Evolutionary conservation across 2,797 vertebrate genomes (phyloP).

Genomic region (Sebastes melanostomus): DNA sequence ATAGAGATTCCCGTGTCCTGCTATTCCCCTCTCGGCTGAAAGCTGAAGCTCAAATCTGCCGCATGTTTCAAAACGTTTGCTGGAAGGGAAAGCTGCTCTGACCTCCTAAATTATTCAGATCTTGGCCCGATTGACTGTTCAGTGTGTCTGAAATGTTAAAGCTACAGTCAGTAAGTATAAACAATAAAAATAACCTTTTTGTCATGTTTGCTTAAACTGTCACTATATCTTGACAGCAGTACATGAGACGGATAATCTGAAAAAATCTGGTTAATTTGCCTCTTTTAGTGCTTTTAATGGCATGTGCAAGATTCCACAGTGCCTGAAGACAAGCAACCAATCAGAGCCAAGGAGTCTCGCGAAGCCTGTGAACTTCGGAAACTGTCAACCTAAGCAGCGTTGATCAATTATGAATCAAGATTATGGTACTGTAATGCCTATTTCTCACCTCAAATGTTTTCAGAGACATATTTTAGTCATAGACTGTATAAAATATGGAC

Average conservation of each 20-base stretch:
- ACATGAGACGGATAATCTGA: background rate
- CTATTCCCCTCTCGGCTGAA: background rate
- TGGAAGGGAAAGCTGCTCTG: background rate
- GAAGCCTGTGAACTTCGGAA: too few species aligned
- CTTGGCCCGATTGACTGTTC: background rate
- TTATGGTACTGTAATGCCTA: background rate
- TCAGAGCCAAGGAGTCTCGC: background rate
- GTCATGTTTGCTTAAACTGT: background rate
- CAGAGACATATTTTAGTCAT: too few species aligned
- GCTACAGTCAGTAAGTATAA: background rate
- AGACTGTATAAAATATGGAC: too few species aligned
- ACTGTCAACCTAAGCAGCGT: too few species aligned
- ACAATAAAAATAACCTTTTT: background rate
- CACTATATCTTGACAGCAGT: background rate
- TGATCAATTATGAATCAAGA: background rate
- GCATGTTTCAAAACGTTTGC: background rate
- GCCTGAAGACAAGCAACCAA: background rate
- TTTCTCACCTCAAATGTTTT: background rate
- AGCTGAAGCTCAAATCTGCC: slow-evolving; percentile 12
- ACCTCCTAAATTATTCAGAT: background rate
- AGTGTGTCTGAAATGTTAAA: background rate
- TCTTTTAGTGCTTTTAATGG: background rate
- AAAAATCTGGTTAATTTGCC: background rate
- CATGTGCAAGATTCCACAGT: background rate
- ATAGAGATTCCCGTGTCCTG: background rate